Evolutionary conservation across 2,113 vertebrate genomes (phyloP).

Genomic region (Brienomyrus longianalis): DNA sequence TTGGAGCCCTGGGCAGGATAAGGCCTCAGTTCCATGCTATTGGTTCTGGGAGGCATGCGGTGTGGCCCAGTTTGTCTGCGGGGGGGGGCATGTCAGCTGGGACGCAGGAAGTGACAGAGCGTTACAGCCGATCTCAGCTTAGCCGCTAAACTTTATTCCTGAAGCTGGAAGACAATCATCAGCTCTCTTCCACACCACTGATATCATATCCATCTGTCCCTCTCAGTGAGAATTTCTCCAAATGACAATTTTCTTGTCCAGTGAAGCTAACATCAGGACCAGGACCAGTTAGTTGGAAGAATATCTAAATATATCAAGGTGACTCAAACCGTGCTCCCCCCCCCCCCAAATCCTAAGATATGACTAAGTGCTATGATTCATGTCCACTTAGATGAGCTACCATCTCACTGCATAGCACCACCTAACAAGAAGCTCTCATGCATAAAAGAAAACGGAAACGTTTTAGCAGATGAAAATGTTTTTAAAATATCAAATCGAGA

Average conservation of each 20-base stretch:
- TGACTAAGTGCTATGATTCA: background rate
- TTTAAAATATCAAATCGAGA: background rate
- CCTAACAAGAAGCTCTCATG: background rate
- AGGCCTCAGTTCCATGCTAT: slow-evolving; percentile 32
- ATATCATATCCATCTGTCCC: background rate
- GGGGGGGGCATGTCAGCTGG: slow-evolving; percentile 16
- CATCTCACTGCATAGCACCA: background rate
- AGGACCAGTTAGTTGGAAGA: background rate
- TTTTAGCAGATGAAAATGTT: background rate
- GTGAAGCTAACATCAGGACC: background rate
- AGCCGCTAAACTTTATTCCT: background rate
- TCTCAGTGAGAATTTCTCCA: background rate
- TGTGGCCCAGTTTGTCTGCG: slow-evolving; percentile 41
- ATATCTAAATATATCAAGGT: background rate
- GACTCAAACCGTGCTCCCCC: background rate
- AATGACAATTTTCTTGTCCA: background rate
- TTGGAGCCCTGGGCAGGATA: background rate
- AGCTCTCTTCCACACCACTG: background rate
- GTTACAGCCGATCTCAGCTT: background rate
- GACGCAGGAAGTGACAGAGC: background rate
- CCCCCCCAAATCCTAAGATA: background rate
- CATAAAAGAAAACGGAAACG: background rate
- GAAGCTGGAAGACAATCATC: background rate
- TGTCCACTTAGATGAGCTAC: background rate
- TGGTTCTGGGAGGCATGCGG: slow-evolving; percentile 26